These are phyloP conservation scores for Talpa occidentalis DNA, from an alignment of 2,113 vertebrate genomes.

Conservation along the genomic window DNA sequence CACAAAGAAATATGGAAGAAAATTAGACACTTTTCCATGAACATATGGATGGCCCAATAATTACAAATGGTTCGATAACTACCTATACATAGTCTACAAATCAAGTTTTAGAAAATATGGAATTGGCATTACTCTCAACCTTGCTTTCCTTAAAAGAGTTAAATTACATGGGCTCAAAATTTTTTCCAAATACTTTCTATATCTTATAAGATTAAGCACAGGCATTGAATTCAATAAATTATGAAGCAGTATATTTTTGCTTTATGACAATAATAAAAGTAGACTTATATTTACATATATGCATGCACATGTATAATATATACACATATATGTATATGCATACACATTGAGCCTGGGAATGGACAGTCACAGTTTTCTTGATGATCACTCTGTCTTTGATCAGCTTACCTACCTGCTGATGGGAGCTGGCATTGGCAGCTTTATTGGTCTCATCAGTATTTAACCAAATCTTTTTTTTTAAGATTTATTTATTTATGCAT, in stretches of 20 bases:
- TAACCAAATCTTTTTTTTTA: too few species aligned
- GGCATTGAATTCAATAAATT: constrained; percentile 31
- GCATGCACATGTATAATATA: not conserved
- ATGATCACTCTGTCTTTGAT: too few species aligned
- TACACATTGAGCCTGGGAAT: not conserved
- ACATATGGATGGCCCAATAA: not conserved
- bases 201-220: constrained; percentile 24
- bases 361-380: too few species aligned
- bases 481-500: too few species aligned
- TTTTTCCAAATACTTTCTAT: constrained; percentile 52
- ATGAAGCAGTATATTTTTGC: constrained; percentile 15
- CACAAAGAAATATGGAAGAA: constrained; percentile 62
- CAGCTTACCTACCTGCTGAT: too few species aligned
- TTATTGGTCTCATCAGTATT: too few species aligned
- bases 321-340: not conserved
- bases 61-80: not conserved
- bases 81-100: not conserved
- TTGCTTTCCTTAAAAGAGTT: constrained; percentile 28
- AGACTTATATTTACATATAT: not conserved
- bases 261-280: not conserved
- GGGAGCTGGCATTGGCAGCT: too few species aligned
- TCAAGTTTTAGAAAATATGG: constrained; percentile 25
- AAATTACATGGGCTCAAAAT: constrained; percentile 16
- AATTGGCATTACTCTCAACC: not conserved
- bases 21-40: not conserved